These are phyloP conservation scores for Diarsia mendica DNA, from an alignment of 2,888 invertebrate species.

Conservation along the genomic window DNA sequence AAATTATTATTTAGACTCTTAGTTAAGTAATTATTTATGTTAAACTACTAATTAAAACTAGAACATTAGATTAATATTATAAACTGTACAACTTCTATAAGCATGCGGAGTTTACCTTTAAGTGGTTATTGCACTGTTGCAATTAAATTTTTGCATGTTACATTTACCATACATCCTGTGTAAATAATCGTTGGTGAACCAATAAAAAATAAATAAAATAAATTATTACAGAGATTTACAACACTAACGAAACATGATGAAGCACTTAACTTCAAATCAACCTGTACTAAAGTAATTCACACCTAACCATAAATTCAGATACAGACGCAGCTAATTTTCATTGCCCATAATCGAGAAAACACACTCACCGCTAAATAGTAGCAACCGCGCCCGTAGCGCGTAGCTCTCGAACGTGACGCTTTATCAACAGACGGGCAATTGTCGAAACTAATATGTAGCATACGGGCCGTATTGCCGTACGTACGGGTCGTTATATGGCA, in stretches of 20 bases:
- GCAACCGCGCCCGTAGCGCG: constrained; percentile 54
- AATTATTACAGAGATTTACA: background rate
- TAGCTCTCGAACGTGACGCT: constrained; percentile 54
- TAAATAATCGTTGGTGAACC: too few relatives aligned
- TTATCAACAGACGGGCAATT: constrained; percentile 69
- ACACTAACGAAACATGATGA: background rate
- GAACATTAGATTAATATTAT: too few relatives aligned
- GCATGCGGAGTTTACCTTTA: too few relatives aligned
- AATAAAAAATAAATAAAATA: too few relatives aligned
- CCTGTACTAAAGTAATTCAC: background rate
- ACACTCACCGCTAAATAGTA: constrained; percentile 53
- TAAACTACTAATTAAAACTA: too few relatives aligned
- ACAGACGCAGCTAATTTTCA: constrained; percentile 16
- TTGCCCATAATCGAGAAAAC: constrained; percentile 30
- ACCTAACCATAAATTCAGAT: background rate
- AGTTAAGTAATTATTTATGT: too few relatives aligned
- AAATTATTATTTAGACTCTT: too few relatives aligned
- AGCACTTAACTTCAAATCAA: background rate
- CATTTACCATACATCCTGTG: too few relatives aligned
- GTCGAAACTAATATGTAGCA: constrained; percentile 71
- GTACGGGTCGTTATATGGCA: constrained; percentile 70
- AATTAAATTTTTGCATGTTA: too few relatives aligned
- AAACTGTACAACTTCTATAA: too few relatives aligned
- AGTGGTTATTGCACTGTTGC: too few relatives aligned
- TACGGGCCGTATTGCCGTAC: constrained; percentile 60